Evolutionary conservation across 2,888 invertebrate genomes (phyloP).

Genomic region (Sinhomidia bicolor): DNA sequence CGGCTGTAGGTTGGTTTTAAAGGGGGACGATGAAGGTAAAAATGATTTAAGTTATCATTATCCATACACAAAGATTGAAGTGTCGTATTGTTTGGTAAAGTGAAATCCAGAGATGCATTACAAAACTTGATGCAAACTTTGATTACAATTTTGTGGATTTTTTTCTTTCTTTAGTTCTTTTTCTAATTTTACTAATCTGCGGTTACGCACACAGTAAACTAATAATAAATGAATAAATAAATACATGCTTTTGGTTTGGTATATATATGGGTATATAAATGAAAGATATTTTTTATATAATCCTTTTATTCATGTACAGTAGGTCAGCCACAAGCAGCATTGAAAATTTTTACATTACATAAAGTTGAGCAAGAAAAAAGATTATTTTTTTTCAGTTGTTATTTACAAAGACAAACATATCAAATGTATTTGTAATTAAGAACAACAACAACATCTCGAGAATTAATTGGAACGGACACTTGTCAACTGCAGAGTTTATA

Average conservation of each 20-base stretch:
- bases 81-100: not conserved
- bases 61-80: not conserved
- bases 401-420: not conserved
- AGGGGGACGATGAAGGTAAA: not conserved
- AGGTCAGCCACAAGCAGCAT: too few species aligned
- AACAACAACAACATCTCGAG: not conserved
- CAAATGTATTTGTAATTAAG: not conserved
- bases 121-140: not conserved
- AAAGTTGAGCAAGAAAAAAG: too few species aligned
- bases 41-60: not conserved
- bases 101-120: not conserved
- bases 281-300: too few species aligned
- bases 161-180: not conserved
- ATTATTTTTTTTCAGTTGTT: not conserved
- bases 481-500: conserved; percentile 42
- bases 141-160: not conserved
- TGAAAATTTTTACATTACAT: too few species aligned
- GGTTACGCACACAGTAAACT: too few species aligned
- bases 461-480: conserved; percentile 60
- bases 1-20: not conserved
- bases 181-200: too few species aligned
- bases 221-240: too few species aligned
- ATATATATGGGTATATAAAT: too few species aligned
- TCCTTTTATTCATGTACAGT: too few species aligned
- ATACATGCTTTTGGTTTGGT: too few species aligned